Evolutionary conservation across 2,888 invertebrate species (phyloP).

Genomic region (Cenopis cana): DNA sequence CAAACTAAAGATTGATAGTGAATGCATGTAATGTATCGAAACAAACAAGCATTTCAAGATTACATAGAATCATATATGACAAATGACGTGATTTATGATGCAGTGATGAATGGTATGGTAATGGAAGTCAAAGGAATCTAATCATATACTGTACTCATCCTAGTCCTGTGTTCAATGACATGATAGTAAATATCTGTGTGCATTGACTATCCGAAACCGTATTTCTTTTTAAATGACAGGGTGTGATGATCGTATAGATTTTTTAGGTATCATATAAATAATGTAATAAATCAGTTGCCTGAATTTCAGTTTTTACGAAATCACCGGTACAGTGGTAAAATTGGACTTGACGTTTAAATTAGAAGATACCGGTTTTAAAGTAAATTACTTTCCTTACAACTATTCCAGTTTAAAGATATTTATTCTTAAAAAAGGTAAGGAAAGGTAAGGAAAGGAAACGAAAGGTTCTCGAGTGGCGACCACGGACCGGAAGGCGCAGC

Average conservation of each 20-base stretch:
- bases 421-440: too few species aligned
- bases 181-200: not conserved
- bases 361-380: too few species aligned
- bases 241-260: not conserved
- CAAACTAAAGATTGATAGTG: constrained; percentile 24
- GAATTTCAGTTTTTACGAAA: too few species aligned
- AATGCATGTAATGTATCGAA: constrained; percentile 21
- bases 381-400: too few species aligned
- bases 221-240: not conserved
- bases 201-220: not conserved
- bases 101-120: constrained; percentile 8
- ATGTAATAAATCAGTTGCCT: not conserved
- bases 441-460: too few species aligned
- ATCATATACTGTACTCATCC: not conserved
- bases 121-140: constrained; percentile 2
- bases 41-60: constrained; percentile 24
- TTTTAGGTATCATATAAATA: not conserved
- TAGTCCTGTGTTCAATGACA: not conserved
- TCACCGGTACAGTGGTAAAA: too few species aligned
- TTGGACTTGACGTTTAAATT: too few species aligned
- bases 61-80: constrained; percentile 8
- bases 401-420: too few species aligned
- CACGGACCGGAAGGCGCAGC: too few species aligned
- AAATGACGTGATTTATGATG: constrained; percentile 17
- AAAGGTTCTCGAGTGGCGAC: too few species aligned